Percentiles rank a stretch among this genome's conserved stretches.
These are phyloP conservation scores for Drosophila setosimentum DNA, from an alignment of 2,888 invertebrate species.

Conservation along the genomic window DNA sequence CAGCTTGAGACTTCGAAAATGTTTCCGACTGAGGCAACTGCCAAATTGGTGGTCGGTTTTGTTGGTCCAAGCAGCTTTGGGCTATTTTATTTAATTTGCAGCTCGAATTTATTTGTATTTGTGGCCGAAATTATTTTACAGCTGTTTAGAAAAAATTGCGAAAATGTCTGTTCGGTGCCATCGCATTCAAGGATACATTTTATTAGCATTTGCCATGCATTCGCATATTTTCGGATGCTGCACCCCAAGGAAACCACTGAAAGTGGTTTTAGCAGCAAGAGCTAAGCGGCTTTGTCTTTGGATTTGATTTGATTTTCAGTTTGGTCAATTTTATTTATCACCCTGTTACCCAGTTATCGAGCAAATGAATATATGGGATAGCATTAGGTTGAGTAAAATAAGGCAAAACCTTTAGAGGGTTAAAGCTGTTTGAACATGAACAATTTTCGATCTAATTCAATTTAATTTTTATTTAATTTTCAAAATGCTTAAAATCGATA, in stretches of 20 bases:
- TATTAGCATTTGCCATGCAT: conserved; percentile 45
- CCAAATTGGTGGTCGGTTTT: conserved; percentile 26
- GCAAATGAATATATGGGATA: background rate
- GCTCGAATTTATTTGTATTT: conserved; percentile 71
- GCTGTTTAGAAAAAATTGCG: conserved; percentile 70
- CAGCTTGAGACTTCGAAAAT: conserved; percentile 14
- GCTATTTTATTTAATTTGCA: conserved; percentile 76
- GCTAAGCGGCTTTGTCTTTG: conserved; percentile 18
- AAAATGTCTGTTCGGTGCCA: conserved; percentile 46
- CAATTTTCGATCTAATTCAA: background rate
- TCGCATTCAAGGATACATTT: conserved; percentile 59
- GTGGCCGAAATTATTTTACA: conserved; percentile 82
- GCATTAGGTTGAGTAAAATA: background rate
- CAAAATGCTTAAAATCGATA: background rate
- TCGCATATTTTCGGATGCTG: conserved; percentile 35
- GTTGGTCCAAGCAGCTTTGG: conserved; percentile 27
- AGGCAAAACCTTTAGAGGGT: background rate
- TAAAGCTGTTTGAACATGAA: background rate
- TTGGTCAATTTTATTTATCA: conserved; percentile 15
- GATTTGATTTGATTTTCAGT: conserved; percentile 45
- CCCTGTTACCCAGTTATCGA: conserved; percentile 1
- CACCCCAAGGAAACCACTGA: conserved; percentile 4
- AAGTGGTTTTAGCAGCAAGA: background rate
- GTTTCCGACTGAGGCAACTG: conserved; percentile 13
- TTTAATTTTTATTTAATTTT: background rate